Conservation (phyloP, 2,888 invertebrate species). For the Ceramica pisi region DNA sequence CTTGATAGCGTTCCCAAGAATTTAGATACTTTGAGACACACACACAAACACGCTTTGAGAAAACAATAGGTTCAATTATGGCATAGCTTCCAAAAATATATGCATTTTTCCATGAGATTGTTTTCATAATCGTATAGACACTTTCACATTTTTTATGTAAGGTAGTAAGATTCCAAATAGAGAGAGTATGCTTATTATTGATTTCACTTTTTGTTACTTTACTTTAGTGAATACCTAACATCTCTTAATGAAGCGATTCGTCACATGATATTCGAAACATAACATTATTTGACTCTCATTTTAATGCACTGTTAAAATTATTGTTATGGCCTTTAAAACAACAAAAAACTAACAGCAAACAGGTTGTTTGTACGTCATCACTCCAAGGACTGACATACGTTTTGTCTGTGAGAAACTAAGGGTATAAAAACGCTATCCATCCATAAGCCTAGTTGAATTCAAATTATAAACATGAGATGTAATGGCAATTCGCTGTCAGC, state of each 20-base stretch:
- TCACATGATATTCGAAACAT: not conserved
- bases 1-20: slow-evolving; percentile 11
- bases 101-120: not conserved
- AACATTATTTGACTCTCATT: not conserved
- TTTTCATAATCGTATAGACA: not conserved
- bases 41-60: slow-evolving; percentile 19
- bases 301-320: not conserved
- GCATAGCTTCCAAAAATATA: slow-evolving; percentile 1
- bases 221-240: too few species aligned
- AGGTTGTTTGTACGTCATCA: slow-evolving; percentile 12
- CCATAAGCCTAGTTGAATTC: not conserved
- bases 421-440: not conserved
- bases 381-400: not conserved
- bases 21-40: slow-evolving; percentile 38
- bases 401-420: not conserved
- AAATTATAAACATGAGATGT: not conserved
- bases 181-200: too few species aligned
- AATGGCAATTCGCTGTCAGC: not conserved
- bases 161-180: not conserved
- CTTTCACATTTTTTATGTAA: not conserved
- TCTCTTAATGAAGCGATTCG: not conserved
- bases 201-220: not conserved
- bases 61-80: slow-evolving; percentile 20
- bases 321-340: slow-evolving; percentile 12
- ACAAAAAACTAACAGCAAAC: slow-evolving; percentile 20